Conservation (phyloP, 2,888 invertebrate genomes). For the Digitonthophagus gazella region DNA sequence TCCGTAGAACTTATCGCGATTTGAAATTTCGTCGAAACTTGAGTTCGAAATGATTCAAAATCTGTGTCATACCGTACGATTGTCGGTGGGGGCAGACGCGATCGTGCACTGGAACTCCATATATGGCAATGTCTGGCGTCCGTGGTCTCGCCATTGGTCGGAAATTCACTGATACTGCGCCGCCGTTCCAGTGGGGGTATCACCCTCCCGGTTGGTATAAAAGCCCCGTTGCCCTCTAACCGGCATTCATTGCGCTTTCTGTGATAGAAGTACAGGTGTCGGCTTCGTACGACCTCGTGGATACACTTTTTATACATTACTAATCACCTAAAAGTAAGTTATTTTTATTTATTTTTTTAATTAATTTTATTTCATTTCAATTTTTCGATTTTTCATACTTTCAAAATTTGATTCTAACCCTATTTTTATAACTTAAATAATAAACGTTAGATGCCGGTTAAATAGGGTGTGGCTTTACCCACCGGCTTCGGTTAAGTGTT, state of each 20-base stretch:
- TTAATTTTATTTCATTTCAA: background rate
- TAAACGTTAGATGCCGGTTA: too few relatives aligned
- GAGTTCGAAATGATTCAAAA: slow-evolving; percentile 22
- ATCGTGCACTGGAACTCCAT: slow-evolving; percentile 61
- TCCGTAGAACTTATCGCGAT: too few relatives aligned
- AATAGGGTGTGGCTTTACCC: too few relatives aligned
- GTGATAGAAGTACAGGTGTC: slow-evolving; percentile 42
- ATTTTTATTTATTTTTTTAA: slow-evolving; percentile 30
- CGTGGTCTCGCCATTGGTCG: slow-evolving; percentile 69
- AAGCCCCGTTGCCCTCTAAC: slow-evolving; percentile 43
- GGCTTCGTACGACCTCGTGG: slow-evolving; percentile 36
- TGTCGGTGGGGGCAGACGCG: slow-evolving; percentile 17
- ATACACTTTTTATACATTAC: slow-evolving; percentile 38
- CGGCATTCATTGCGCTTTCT: slow-evolving; percentile 46
- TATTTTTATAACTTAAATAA: too few relatives aligned
- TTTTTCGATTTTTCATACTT: background rate
- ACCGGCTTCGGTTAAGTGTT: too few relatives aligned
- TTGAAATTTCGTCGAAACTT: slow-evolving; percentile 19
- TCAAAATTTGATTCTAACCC: too few relatives aligned
- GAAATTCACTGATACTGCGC: slow-evolving; percentile 47
- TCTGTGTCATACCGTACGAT: slow-evolving; percentile 31
- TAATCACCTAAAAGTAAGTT: slow-evolving; percentile 38
- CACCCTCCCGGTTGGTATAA: slow-evolving; percentile 59
- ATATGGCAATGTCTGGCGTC: slow-evolving; percentile 74
- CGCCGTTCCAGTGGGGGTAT: slow-evolving; percentile 55